Conservation (phyloP, 2,888 invertebrate species). For the Nasonovia ribisnigri region DNA sequence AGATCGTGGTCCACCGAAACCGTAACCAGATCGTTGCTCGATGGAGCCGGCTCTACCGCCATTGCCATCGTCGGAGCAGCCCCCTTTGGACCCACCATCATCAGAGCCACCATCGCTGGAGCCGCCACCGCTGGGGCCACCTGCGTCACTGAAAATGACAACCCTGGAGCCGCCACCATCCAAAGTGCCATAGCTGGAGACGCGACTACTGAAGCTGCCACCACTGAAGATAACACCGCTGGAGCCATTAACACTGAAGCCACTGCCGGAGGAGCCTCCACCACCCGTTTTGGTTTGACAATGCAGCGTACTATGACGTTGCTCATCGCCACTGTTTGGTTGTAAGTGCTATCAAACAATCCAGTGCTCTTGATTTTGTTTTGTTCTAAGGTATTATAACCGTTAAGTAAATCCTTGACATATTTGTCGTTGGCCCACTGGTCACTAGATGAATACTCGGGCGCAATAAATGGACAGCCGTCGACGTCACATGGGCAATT, state of each 20-base stretch:
- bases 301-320: not conserved
- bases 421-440: not conserved
- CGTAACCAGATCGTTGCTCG: not conserved
- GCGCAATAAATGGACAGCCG: not conserved
- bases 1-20: no score
- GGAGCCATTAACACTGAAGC: not conserved
- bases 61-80: no score
- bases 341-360: not conserved
- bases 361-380: not conserved
- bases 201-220: not conserved
- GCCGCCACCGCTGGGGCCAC: not conserved
- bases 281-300: accelerated
- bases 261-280: not conserved
- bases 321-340: not conserved
- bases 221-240: not conserved
- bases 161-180: not conserved
- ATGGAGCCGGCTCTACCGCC: no score
- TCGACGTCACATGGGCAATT: not conserved
- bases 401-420: not conserved
- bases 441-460: not conserved
- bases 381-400: not conserved
- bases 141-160: not conserved
- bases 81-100: not conserved
- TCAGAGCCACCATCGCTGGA: not conserved
- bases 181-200: not conserved